Conservation (phyloP, 2,113 vertebrate genomes). For the Daphoenositta chrysoptera region DNA sequence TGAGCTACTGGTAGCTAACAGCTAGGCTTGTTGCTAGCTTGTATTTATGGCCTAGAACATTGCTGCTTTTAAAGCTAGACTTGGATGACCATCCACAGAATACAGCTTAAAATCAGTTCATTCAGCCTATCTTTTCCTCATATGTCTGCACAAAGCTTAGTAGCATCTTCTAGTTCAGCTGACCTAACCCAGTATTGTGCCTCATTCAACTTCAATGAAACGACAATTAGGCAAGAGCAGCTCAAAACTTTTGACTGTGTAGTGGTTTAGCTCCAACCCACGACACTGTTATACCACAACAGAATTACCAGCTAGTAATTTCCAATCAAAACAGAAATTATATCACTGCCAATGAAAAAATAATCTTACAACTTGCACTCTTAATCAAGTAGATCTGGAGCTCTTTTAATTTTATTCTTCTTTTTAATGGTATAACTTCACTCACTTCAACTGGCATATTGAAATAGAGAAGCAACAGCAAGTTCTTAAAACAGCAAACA, state of each 20-base stretch:
- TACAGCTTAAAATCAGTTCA: neutral
- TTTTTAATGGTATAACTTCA: neutral
- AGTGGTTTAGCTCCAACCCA: too few species aligned
- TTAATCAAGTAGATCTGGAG: neutral
- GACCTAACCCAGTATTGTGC: neutral
- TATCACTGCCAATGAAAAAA: neutral
- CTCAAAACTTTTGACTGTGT: neutral
- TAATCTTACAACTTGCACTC: neutral
- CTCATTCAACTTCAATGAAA: neutral
- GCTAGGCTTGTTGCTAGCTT: neutral
- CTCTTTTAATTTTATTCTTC: neutral
- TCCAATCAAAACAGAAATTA: neutral
- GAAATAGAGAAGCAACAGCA: neutral
- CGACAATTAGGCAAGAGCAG: neutral
- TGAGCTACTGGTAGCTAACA: neutral
- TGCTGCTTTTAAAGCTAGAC: neutral
- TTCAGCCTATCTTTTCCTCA: neutral
- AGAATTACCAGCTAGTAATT: neutral
- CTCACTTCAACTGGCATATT: neutral
- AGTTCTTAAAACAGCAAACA: neutral
- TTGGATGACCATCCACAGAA: neutral
- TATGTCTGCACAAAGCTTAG: neutral
- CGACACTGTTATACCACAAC: neutral
- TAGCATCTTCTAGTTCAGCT: neutral
- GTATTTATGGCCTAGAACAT: neutral